Evolutionary conservation across 2,888 invertebrate species (phyloP), one percentile per base, ranked within the genome.

Genomic region (Mythimna lalbum): DNA sequence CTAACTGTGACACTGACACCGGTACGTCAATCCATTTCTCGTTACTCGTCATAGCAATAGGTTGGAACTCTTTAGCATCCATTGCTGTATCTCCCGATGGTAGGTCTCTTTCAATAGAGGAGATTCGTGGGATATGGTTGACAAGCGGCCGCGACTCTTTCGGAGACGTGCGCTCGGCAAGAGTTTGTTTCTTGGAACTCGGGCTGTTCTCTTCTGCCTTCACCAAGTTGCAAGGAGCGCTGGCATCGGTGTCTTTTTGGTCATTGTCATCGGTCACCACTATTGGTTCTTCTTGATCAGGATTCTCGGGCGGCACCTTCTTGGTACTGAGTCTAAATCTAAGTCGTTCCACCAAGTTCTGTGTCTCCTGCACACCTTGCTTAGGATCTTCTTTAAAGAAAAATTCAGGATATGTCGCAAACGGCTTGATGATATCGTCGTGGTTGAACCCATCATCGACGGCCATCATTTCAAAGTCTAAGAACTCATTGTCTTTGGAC

Each of bases 331-430:
- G 95, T 87, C 97, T 97, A 96, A 97, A 97, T 62, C 98, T 96
- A 23, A 99, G 93, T 88, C 98, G 98, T 88, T 98, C 98, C 6
- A 99, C 98, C 39, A 99, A 95, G 93, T 98, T 97, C 74, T 98
- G 94, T 0, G 98, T 98, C 90, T 98, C 98, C 77, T 98, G 96
- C 0, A 98, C 98, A 84, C 98, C 98, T 84, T 96, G 96, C 90
- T 98, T 98, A 4, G 97, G 97, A 89, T 98, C 98, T 88, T 98
- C 98, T 88, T 97, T 97, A 87, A 97, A 97, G 78, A 97, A 94
- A 87, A 97, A 96, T 79, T 97, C 97, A 57, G 97, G 97, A 80
- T 96, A 97, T 71, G 97, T 97, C 9, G 97, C 96, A 89, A 97
- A 98, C 0, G 97, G 97, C 86, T 97, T 97, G 88, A 96, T 96